These are phyloP conservation scores for Anthoscopus minutus DNA, from an alignment of 2,113 vertebrate genomes.

Conservation along the genomic window DNA sequence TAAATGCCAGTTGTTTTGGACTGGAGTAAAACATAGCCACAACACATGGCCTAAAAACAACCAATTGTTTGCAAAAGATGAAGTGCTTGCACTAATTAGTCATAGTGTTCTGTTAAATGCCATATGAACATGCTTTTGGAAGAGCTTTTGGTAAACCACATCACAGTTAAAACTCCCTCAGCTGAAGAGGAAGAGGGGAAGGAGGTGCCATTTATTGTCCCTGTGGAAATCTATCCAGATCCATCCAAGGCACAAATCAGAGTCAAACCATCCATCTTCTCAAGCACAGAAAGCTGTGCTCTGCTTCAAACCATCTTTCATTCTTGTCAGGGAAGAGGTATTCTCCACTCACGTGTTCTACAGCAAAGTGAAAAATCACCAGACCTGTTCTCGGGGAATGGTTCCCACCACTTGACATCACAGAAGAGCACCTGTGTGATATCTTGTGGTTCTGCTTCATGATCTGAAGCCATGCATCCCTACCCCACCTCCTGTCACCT, in stretches of 20 bases:
- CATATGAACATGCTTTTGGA: not conserved
- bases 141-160: constrained; percentile 1
- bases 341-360: not conserved
- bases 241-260: not conserved
- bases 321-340: not conserved
- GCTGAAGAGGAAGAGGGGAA: not conserved
- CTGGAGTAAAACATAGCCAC: not conserved
- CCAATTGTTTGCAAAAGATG: not conserved
- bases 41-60: constrained; percentile 8
- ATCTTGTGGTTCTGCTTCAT: not conserved
- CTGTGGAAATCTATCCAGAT: not conserved
- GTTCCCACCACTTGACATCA: not conserved
- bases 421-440: not conserved
- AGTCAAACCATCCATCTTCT: not conserved
- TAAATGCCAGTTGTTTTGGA: not conserved
- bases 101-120: not conserved
- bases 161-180: not conserved
- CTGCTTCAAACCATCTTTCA: not conserved
- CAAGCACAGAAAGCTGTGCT: not conserved
- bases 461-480: not conserved
- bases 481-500: not conserved
- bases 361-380: not conserved
- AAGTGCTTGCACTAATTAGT: constrained; percentile 8
- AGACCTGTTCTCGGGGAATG: fast-evolving
- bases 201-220: not conserved